phyloP scores from a whole-genome alignment of 1,140 invertebrate species.

The Aethina tumida region DNA sequence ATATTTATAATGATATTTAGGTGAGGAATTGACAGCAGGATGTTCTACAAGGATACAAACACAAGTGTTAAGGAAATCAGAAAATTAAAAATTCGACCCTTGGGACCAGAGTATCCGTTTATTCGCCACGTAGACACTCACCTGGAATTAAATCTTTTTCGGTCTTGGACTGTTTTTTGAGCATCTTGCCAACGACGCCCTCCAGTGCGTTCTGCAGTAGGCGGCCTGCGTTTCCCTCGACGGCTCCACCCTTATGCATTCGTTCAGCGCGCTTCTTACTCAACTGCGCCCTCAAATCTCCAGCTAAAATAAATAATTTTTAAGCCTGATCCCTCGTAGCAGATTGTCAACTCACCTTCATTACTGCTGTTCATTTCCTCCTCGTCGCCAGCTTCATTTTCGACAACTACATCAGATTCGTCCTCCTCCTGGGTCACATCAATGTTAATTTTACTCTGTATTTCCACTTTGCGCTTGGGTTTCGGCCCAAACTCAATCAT shows the following conservation, averaged over 20 bases:
- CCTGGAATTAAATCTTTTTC: conserved; percentile 28
- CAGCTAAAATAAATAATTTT: conserved; percentile 13
- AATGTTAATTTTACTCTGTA: conserved; percentile 15
- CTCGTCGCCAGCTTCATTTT: conserved; percentile 21
- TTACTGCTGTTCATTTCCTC: conserved; percentile 15
- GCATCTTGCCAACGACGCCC: conserved; percentile 30
- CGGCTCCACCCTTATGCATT: conserved; percentile 19
- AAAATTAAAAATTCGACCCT: background rate
- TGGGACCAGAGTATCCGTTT: background rate
- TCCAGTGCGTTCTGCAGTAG: conserved; percentile 33
- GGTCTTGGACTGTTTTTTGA: conserved; percentile 24
- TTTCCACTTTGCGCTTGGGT: conserved; percentile 15
- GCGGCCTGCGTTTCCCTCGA: conserved; percentile 25
- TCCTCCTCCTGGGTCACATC: conserved; percentile 16
- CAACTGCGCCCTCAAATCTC: conserved; percentile 33
- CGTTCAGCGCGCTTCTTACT: conserved; percentile 34
- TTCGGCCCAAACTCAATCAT: too few species aligned
- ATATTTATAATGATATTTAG: too few species aligned
- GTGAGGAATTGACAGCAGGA: too few species aligned
- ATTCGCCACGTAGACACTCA: conserved; percentile 14
- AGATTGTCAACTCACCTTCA: conserved; percentile 20
- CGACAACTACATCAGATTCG: conserved; percentile 15
- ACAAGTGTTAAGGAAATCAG: too few species aligned
- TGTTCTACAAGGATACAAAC: too few species aligned
- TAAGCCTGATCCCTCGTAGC: conserved; percentile 1